Percentiles rank a stretch among this genome's conserved stretches.
These are phyloP conservation scores for Agonopterix subpropinquella DNA, from an alignment of 2,888 invertebrate species.

Conservation along the genomic window DNA sequence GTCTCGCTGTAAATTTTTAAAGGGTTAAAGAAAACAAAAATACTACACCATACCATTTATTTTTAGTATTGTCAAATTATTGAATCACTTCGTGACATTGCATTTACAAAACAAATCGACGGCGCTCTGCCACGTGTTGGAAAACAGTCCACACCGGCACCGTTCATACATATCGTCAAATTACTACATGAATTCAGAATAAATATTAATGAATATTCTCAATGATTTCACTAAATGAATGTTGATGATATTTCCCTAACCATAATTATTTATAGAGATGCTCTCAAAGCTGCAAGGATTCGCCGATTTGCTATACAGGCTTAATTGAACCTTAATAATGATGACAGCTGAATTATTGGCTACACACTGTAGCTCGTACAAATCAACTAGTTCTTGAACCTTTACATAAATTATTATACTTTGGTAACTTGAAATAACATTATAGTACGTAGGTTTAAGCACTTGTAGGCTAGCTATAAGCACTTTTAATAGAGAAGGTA, in stretches of 20 bases:
- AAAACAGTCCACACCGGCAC: conserved; percentile 8
- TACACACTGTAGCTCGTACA: neutral
- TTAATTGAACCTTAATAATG: neutral
- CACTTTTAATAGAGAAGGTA: conserved; percentile 22
- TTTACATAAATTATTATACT: conserved; percentile 37
- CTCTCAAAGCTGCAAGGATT: neutral
- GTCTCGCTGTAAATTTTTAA: neutral
- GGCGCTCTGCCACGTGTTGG: conserved; percentile 12
- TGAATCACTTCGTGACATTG: conserved; percentile 26
- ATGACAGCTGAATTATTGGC: neutral
- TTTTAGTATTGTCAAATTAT: conserved; percentile 65
- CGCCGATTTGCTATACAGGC: neutral
- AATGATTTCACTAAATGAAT: neutral
- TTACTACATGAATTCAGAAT: neutral
- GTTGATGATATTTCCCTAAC: neutral
- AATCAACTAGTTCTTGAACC: conserved; percentile 3
- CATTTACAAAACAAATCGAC: conserved; percentile 9
- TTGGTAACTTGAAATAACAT: conserved; percentile 65
- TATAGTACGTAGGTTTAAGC: conserved; percentile 37
- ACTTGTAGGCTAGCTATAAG: conserved; percentile 29
- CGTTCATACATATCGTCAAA: neutral
- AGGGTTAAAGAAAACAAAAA: conserved; percentile 2
- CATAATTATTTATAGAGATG: neutral
- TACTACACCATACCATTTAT: conserved; percentile 65
- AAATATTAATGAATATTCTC: conserved; percentile 1